These are phyloP conservation scores for Oncorhynchus keta DNA, from an alignment of 2,113 vertebrate species.

Conservation along the genomic window DNA sequence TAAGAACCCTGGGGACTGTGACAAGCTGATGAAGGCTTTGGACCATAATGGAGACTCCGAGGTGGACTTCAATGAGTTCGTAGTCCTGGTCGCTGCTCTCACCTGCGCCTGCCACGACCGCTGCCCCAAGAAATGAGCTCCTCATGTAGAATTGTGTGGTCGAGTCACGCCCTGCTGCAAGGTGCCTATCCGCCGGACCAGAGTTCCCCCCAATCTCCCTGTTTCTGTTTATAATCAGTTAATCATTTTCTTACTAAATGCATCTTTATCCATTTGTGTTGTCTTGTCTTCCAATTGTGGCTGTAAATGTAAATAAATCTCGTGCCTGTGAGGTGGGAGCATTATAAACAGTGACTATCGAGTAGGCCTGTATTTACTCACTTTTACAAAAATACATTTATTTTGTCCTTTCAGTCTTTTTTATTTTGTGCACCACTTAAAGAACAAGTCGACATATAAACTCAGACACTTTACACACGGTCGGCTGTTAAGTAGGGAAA, in stretches of 20 bases:
- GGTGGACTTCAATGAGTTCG: constrained; percentile 79
- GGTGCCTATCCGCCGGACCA: too few relatives aligned
- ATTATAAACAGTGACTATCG: background rate
- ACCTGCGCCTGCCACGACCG: constrained; percentile 63
- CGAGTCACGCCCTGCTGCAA: background rate
- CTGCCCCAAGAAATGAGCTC: constrained; percentile 38
- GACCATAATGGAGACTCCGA: constrained; percentile 66
- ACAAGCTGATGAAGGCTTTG: constrained; percentile 67
- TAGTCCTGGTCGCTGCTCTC: constrained; percentile 63
- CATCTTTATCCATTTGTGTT: background rate
- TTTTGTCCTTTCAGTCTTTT: too few relatives aligned
- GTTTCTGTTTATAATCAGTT: too few relatives aligned
- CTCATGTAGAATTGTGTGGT: background rate
- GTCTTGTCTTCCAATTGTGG: background rate
- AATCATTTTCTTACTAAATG: background rate
- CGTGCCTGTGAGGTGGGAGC: background rate
- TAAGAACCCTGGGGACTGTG: constrained; percentile 52
- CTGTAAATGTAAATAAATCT: background rate
- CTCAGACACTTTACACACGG: too few relatives aligned
- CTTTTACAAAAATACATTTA: too few relatives aligned
- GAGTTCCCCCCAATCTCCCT: too few relatives aligned
- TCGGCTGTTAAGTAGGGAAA: too few relatives aligned
- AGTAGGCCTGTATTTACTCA: too few relatives aligned
- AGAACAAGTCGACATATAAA: too few relatives aligned
- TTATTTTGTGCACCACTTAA: too few relatives aligned